These are phyloP conservation scores for Bombus balteatus DNA, from an alignment of 1,140 invertebrate species.

Conservation along the genomic window DNA sequence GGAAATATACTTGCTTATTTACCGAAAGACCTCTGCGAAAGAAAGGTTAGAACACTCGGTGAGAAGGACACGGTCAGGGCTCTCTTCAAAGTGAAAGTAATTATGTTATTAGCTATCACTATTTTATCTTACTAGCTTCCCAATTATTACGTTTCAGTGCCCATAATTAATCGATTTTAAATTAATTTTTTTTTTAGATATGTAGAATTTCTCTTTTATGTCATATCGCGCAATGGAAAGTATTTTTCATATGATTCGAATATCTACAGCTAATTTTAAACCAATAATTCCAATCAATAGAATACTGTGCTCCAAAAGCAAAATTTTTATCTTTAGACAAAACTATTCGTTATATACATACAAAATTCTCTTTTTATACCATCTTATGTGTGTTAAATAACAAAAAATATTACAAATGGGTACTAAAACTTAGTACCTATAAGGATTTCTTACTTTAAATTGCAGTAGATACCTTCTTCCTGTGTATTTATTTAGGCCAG, in stretches of 20 bases:
- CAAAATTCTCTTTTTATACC: not conserved
- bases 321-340: not conserved
- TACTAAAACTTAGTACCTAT: not conserved
- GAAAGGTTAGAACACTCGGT: constrained; percentile 33
- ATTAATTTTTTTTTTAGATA: not conserved
- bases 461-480: accelerated
- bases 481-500: not conserved
- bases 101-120: constrained; percentile 9
- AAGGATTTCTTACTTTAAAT: not conserved
- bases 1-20: constrained; percentile 7
- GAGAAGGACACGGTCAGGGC: constrained; percentile 33
- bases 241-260: not conserved
- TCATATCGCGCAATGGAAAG: not conserved
- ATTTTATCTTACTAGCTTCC: not conserved
- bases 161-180: not conserved
- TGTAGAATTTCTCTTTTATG: not conserved
- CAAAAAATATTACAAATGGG: not conserved
- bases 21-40: not conserved
- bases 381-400: not conserved
- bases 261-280: not conserved
- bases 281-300: not conserved
- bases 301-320: no score
- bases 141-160: not conserved
- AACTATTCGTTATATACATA: not conserved
- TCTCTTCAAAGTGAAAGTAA: constrained; percentile 39